These are phyloP conservation scores for Panthera uncia DNA, from an alignment of 2,113 vertebrate species.

Conservation along the genomic window DNA sequence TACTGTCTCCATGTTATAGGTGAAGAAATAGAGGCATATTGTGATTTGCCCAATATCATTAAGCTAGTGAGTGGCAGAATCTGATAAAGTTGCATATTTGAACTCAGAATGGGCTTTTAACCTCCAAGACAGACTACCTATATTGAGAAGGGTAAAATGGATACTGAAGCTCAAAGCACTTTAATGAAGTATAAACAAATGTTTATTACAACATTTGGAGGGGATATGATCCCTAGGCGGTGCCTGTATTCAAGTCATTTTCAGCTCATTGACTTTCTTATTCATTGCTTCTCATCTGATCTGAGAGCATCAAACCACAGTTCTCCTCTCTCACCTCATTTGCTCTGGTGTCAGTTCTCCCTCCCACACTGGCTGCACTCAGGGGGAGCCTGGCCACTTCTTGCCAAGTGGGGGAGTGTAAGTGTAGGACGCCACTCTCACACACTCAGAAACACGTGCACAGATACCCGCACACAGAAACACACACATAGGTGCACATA, in stretches of 20 bases:
- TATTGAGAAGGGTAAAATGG: not conserved
- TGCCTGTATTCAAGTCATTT: not conserved
- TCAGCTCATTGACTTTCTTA: conserved; percentile 41
- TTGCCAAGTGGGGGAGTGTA: not conserved
- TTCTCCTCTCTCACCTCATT: conserved; percentile 3
- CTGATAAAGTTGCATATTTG: not conserved
- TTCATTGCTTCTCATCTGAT: not conserved
- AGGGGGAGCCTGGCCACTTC: not conserved
- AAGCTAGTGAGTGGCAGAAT: not conserved
- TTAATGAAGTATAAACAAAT: not conserved
- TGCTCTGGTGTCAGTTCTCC: not conserved
- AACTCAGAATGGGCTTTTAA: not conserved
- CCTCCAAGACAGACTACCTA: not conserved
- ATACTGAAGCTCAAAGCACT: not conserved
- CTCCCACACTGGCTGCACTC: not conserved
- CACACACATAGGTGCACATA: fast-evolving
- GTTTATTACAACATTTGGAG: not conserved
- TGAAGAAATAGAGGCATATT: not conserved
- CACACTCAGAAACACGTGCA: too few relatives aligned
- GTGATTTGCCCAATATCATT: not conserved
- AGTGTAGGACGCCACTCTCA: not conserved
- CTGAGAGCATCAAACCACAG: not conserved
- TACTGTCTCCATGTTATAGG: not conserved
- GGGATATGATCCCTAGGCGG: not conserved
- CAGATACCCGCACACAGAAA: not conserved